These are phyloP conservation scores for Eulemur macaco DNA, from an alignment of 2,113 vertebrate species.

Conservation along the genomic window DNA sequence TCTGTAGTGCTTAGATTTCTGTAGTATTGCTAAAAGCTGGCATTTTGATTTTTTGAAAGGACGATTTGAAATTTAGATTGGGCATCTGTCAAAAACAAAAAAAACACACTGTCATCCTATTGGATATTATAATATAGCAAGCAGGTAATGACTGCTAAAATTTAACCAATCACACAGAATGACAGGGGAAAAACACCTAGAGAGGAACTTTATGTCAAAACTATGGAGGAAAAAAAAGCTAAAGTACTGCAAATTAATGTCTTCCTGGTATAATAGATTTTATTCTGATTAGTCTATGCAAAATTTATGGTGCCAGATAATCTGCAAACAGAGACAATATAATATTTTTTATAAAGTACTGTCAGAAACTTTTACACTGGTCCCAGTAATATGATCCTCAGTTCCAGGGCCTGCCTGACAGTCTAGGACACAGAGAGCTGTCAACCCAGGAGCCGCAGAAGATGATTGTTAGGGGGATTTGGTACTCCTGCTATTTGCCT, in stretches of 20 bases:
- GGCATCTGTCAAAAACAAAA: conserved; percentile 87
- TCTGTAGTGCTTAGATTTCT: conserved; percentile 88
- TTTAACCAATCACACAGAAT: conserved; percentile 86
- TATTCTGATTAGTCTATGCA: conserved; percentile 88
- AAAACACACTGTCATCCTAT: conserved; percentile 68
- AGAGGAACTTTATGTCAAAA: conserved; percentile 83
- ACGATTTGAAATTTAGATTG: conserved; percentile 92
- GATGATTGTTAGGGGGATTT: conserved; percentile 91
- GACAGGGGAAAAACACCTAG: conserved; percentile 81
- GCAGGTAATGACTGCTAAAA: conserved; percentile 86
- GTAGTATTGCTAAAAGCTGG: conserved; percentile 90
- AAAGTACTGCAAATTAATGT: conserved; percentile 85
- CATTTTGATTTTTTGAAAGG: conserved; percentile 87
- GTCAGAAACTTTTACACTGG: conserved; percentile 87
- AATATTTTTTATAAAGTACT: conserved; percentile 84
- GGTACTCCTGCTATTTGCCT: conserved; percentile 95
- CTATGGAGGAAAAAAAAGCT: conserved; percentile 51
- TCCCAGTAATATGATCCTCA: conserved; percentile 88
- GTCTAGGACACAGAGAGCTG: conserved; percentile 93
- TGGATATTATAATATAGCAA: conserved; percentile 84
- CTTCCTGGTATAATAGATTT: conserved; percentile 85
- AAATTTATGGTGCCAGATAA: conserved; percentile 85
- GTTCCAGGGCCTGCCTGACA: conserved; percentile 93
- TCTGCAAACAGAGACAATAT: conserved; percentile 87
- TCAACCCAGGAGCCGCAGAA: conserved; percentile 89